phyloP scores from a whole-genome alignment of 2,888 invertebrate species.

The Clepsis dumicolana region DNA sequence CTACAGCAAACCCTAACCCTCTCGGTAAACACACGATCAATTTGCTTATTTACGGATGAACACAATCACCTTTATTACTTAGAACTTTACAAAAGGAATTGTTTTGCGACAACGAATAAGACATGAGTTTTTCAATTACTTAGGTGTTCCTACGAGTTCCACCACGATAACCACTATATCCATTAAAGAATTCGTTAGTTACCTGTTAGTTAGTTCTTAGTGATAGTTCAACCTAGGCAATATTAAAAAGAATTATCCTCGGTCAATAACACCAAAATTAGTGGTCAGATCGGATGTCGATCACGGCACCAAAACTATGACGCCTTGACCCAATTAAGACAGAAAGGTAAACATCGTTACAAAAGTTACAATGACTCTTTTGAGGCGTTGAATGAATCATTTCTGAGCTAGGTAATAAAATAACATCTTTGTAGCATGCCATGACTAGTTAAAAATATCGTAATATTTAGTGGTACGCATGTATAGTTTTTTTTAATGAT shows the following conservation, averaged over 20 bases:
- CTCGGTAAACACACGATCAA: background rate
- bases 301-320: background rate
- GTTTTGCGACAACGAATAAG: background rate
- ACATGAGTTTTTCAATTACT: background rate
- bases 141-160: background rate
- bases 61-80: conserved; percentile 5
- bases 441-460: background rate
- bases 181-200: too few species aligned
- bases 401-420: background rate
- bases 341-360: background rate
- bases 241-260: background rate
- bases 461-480: background rate
- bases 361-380: background rate
- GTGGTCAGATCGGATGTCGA: background rate
- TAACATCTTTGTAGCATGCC: background rate
- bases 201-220: too few species aligned
- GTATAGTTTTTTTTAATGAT: too few species aligned
- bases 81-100: conserved; percentile 1
- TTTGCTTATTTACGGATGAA: conserved; percentile 5
- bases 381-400: background rate
- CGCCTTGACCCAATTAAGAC: background rate
- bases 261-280: background rate
- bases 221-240: background rate
- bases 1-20: background rate
- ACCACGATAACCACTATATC: too few species aligned